Base-by-base conservation (phyloP, 1,140 invertebrate genomes). In the Caenorhabditis latens region DNA sequence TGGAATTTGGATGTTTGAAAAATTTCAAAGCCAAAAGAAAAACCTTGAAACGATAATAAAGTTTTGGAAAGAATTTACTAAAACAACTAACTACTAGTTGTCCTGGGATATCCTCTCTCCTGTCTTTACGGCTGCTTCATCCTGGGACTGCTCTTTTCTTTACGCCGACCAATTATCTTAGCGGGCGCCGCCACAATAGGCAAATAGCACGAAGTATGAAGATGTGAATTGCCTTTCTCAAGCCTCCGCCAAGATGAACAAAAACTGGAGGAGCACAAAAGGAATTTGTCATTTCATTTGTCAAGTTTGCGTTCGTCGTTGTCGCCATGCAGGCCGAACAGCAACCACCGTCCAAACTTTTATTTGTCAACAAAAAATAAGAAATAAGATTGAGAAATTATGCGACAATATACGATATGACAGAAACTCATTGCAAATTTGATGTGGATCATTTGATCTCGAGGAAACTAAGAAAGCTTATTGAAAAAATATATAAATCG, bases 91-190 rank as follows among this genome's bases (percentile, higher is more conserved):
- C 71, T 79, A 79, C 71, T 79, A 79, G 32, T 79, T 79, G 46
- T 42, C n/a, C n/a, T 14, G 21, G 46, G 46, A 79, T 79, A 79
- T 79, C 71, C 46, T 79, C 71, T 53, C 71, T 79, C 46, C 71
- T 79, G 71, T 79, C 71, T 79, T 79, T 24, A 79, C 19, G n/a
- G 63, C 63, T 67, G 9, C 71, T 50, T 79, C 71, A n/a, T 79
- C 6, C n/a, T 46, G 46, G 13, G 14, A 46, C 71, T 48, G 46
- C 71, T 79, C 71, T 79, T 79, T 79, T 79, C 71, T 79, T 50
- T 79, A 79, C 46, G 71, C 46, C 71, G 71, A 50, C 71, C 71
- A 79, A 79, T 79, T 79, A 79, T 79, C 71, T 79, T 79, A 79
- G 71, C 65, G 43, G 65, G 65, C 43, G 65, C 71, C 46, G 46